Conservation (phyloP, 2,113 vertebrate genomes). For the Tonatia bakeri region DNA sequence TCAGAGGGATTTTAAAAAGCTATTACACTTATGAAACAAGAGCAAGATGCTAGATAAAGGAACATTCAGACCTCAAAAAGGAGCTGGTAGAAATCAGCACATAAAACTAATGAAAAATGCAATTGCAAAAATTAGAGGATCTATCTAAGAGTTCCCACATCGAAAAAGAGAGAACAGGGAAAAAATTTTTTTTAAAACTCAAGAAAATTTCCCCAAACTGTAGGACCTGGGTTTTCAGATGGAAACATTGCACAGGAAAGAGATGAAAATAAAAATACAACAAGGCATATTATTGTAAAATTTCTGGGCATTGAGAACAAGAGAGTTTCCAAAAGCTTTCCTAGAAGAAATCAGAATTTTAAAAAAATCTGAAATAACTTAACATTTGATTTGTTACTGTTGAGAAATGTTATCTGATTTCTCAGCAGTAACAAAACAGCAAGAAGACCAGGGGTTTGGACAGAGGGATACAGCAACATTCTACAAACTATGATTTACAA, state of each 20-base stretch:
- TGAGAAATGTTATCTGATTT: not conserved
- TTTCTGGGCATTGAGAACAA: not conserved
- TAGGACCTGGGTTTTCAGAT: not conserved
- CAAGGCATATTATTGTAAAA: not conserved
- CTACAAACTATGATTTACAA: slow-evolving; percentile 25
- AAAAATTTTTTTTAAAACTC: not conserved
- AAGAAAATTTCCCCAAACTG: not conserved
- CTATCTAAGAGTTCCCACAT: not conserved
- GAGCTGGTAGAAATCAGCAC: slow-evolving; percentile 2
- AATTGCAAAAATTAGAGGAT: not conserved
- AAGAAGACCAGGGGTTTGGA: not conserved
- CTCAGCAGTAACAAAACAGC: not conserved
- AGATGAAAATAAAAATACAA: not conserved
- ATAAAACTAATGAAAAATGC: not conserved
- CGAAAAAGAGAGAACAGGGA: not conserved
- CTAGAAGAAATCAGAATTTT: slow-evolving; percentile 27
- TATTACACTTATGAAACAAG: not conserved
- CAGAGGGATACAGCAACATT: not conserved
- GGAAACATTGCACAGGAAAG: not conserved
- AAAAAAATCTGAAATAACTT: slow-evolving; percentile 16
- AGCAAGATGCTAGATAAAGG: not conserved
- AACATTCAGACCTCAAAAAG: not conserved
- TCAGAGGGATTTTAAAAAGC: not conserved
- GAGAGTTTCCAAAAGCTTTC: not conserved
- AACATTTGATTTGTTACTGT: not conserved